Evolutionary conservation across 2,888 invertebrate species (phyloP).

Genomic region (Deilephila porcellus): DNA sequence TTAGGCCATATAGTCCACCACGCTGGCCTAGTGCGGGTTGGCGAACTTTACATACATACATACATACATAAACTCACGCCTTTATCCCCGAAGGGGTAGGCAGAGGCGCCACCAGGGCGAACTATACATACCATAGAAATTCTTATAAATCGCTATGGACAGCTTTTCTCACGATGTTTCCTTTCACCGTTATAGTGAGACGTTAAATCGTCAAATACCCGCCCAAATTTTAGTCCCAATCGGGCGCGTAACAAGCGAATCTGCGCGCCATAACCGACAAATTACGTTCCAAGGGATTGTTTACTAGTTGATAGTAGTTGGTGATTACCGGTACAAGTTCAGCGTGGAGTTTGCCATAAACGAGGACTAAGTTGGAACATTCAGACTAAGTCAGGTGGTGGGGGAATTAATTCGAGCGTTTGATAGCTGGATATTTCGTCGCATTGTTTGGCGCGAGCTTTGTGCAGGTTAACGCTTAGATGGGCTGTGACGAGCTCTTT

Average conservation of each 20-base stretch:
- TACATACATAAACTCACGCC: too few species aligned
- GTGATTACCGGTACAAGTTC: conserved; percentile 56
- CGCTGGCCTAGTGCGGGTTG: too few species aligned
- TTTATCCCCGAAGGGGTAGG: too few species aligned
- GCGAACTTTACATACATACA: too few species aligned
- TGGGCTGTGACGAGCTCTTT: background rate
- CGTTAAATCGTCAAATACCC: background rate
- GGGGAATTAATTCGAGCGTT: conserved; percentile 34
- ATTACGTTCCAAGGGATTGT: conserved; percentile 58
- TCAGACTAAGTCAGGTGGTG: conserved; percentile 36
- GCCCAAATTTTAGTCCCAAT: background rate
- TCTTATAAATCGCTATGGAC: too few species aligned
- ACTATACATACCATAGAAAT: too few species aligned
- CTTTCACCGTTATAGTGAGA: too few species aligned
- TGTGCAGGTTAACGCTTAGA: background rate
- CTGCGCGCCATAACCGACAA: conserved; percentile 38
- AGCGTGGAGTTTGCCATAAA: conserved; percentile 39
- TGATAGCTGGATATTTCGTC: conserved; percentile 25
- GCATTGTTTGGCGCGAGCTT: conserved; percentile 10
- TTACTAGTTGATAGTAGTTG: conserved; percentile 59
- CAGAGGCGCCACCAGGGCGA: too few species aligned
- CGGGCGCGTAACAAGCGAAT: background rate
- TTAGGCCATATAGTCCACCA: too few species aligned
- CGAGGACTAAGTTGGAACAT: conserved; percentile 40
- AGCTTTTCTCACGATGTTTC: too few species aligned